Percentiles rank a stretch among this genome's conserved stretches.
These are phyloP conservation scores for Apolygus lucorum DNA, from an alignment of 1,140 invertebrate genomes.

Conservation along the genomic window DNA sequence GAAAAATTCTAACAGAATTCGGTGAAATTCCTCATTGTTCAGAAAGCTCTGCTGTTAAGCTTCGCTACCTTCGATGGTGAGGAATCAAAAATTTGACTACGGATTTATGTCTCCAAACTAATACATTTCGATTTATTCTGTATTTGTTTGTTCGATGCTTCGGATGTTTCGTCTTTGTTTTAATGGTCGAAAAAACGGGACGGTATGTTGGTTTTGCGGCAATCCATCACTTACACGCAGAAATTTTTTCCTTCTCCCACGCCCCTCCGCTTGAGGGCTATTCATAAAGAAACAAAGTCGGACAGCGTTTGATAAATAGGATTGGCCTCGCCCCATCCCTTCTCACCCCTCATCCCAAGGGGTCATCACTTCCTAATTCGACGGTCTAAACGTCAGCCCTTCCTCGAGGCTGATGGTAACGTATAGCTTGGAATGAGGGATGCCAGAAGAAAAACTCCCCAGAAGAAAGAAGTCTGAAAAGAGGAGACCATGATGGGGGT, in stretches of 20 bases:
- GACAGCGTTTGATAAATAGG: slow-evolving; percentile 14
- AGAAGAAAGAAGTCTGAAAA: background rate
- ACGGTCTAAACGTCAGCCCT: slow-evolving; percentile 16
- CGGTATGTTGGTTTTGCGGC: background rate
- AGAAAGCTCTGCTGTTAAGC: no score
- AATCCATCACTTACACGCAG: slow-evolving; percentile 6
- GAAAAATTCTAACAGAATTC: no score
- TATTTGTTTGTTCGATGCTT: no score
- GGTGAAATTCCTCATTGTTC: no score
- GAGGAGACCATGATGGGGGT: background rate
- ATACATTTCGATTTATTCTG: no score
- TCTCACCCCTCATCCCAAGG: background rate
- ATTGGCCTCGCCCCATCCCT: background rate
- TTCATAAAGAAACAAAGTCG: slow-evolving; percentile 16
- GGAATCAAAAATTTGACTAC: no score
- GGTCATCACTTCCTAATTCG: slow-evolving; percentile 15
- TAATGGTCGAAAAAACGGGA: background rate
- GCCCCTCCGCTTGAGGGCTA: background rate
- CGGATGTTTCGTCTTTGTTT: no score
- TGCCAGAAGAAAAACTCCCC: slow-evolving; percentile 4
- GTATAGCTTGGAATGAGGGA: slow-evolving; percentile 11
- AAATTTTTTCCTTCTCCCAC: slow-evolving; percentile 5
- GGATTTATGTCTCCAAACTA: no score
- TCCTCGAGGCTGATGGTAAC: slow-evolving; percentile 5
- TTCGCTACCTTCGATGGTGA: no score